A percentile compares a stretch with the other conserved stretches of the same genome.
Evolutionary conservation across 2,797 vertebrate species (phyloP).

Genomic region (Natrix natrix): DNA sequence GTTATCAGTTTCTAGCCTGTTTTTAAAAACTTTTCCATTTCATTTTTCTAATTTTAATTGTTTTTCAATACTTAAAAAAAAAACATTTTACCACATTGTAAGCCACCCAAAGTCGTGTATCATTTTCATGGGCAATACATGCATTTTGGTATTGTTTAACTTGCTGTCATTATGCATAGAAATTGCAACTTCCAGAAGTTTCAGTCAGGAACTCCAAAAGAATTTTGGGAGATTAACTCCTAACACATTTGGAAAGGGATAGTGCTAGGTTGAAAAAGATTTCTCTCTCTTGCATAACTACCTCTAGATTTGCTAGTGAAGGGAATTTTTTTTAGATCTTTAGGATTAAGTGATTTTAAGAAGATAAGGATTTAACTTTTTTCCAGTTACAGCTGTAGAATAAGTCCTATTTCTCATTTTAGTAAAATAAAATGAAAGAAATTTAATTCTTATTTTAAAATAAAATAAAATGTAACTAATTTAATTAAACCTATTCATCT

Average conservation of each 20-base stretch:
- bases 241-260: neutral
- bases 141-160: neutral
- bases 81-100: no score
- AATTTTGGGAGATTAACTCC: neutral
- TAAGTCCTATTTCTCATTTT: neutral
- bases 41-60: no score
- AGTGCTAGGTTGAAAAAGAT: neutral
- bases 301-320: neutral
- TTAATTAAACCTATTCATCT: neutral
- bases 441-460: neutral
- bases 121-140: neutral
- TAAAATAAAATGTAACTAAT: neutral
- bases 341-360: neutral
- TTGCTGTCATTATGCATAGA: neutral
- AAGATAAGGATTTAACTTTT: neutral
- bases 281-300: neutral
- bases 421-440: neutral
- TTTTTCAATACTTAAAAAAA: no score
- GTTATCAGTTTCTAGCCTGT: no score
- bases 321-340: neutral
- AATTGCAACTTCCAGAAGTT: neutral
- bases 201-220: neutral
- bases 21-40: no score
- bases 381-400: neutral
- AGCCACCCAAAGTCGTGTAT: no score